These are phyloP conservation scores for Mola mola DNA, from an alignment of 2,113 vertebrate species.

Conservation along the genomic window DNA sequence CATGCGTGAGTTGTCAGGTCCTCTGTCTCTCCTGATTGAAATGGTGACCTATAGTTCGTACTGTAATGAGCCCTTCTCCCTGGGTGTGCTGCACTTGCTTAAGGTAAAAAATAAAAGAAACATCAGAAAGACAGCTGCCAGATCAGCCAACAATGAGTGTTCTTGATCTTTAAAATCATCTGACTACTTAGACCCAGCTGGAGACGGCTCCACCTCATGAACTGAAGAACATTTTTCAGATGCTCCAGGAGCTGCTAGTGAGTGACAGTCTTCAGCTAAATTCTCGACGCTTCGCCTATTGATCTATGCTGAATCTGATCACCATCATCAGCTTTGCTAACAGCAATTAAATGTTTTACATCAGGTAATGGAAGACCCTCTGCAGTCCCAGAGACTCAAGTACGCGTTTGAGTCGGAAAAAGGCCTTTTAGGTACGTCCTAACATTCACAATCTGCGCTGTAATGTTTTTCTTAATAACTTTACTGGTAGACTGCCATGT, in stretches of 20 bases:
- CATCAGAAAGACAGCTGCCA: too few relatives aligned
- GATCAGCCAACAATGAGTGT: neutral
- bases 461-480: neutral
- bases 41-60: constrained; percentile 96
- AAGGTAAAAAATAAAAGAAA: constrained; percentile 82
- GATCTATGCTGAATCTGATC: neutral
- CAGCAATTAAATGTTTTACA: neutral
- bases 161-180: neutral
- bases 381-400: constrained; percentile 93
- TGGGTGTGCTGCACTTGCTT: constrained; percentile 90
- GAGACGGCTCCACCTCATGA: constrained; percentile 96
- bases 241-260: constrained; percentile 95
- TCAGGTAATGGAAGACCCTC: constrained; percentile 93
- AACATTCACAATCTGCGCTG: neutral
- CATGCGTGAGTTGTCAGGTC: constrained; percentile 92
- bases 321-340: neutral
- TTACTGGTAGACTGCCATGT: too few relatives aligned
- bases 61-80: constrained; percentile 95
- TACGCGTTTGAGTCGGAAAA: constrained; percentile 98
- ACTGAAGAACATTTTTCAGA: constrained; percentile 95
- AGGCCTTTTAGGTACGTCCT: constrained; percentile 88
- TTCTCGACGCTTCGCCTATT: neutral
- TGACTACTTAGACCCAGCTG: constrained; percentile 87
- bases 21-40: constrained; percentile 89
- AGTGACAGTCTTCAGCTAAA: constrained; percentile 67